Evolutionary conservation across 2,888 invertebrate genomes (phyloP), one percentile per base, ranked within the genome.

Genomic region (Caenorhabditis japonica): DNA sequence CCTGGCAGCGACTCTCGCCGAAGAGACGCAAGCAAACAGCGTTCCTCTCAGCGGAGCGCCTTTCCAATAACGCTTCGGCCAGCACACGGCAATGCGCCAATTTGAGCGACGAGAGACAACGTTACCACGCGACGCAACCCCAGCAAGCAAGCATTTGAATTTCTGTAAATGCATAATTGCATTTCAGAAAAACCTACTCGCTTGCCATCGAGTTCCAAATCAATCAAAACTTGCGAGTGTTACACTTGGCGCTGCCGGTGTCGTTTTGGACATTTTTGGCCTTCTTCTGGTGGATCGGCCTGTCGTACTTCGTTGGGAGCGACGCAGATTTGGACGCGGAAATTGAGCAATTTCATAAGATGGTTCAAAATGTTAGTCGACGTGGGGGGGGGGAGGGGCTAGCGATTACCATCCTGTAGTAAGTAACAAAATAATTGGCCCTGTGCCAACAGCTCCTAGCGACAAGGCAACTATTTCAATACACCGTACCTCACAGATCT

Each of bases 121-220:
- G n/a, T n/a, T n/a, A n/a, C n/a, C n/a, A n/a, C n/a, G n/a, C n/a
- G n/a, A n/a, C n/a, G n/a, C n/a, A n/a, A n/a, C n/a, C n/a, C n/a
- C n/a, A n/a, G n/a, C n/a, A n/a, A n/a, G n/a, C n/a, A n/a, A n/a
- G n/a, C n/a, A n/a, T n/a, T n/a, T n/a, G n/a, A n/a, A n/a, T n/a
- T n/a, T n/a, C n/a, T n/a, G n/a, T 13, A 15, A 38, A 5, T 52
- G 13, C 3, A 27, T 12, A 21, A 39, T 19, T 21, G 25, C 17
- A 15, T 60, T 59, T 25, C 53, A 59, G 56, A 25, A 70, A 70
- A 19, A 36, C 70, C 27, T 70, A 70, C 19, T 70, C 70, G 4
- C 55, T 70, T 8, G 49, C 61, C 3, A 61, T 70, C 36, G 70
- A 70, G 17, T 70, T 70, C 38, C 70, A 70, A 55, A 60, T 70